phyloP scores from a whole-genome alignment of 2,113 vertebrate genomes.

The Gallinago undulata region DNA sequence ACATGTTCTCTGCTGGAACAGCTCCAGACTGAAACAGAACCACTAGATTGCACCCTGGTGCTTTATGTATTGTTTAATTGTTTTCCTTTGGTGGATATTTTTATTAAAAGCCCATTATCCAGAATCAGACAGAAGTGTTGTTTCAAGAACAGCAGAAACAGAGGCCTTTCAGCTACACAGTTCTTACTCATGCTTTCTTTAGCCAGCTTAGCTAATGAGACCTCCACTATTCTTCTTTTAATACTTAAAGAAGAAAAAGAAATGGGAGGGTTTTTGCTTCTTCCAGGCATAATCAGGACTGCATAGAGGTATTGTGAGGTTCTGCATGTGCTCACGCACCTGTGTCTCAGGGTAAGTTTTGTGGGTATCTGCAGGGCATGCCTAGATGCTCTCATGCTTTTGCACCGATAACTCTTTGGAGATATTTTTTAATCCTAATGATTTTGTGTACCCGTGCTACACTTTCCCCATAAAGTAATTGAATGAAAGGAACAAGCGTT shows the following conservation, averaged over 20 bases:
- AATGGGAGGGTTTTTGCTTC: conserved; percentile 42
- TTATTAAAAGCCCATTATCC: conserved; percentile 80
- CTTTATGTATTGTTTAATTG: conserved; percentile 85
- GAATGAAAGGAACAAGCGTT: background rate
- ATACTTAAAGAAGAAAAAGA: conserved; percentile 65
- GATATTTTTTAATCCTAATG: background rate
- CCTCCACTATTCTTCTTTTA: conserved; percentile 51
- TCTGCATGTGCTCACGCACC: background rate
- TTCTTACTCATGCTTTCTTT: conserved; percentile 65
- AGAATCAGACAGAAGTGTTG: conserved; percentile 76
- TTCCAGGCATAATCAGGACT: conserved; percentile 49
- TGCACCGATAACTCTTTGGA: background rate
- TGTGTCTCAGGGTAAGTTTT: background rate
- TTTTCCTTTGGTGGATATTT: conserved; percentile 80
- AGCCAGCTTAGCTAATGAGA: conserved; percentile 65
- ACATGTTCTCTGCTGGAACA: conserved; percentile 71
- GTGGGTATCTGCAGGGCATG: background rate
- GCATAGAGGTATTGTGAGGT: background rate
- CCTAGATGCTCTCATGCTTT: background rate
- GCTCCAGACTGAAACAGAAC: conserved; percentile 75
- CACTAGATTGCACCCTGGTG: conserved; percentile 77
- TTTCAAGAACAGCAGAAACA: conserved; percentile 75
- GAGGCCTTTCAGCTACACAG: conserved; percentile 19
- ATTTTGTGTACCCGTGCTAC: background rate
- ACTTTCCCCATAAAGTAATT: background rate